Base-by-base conservation (phyloP, 2,797 vertebrate genomes). In the Protonibea diacanthus region DNA sequence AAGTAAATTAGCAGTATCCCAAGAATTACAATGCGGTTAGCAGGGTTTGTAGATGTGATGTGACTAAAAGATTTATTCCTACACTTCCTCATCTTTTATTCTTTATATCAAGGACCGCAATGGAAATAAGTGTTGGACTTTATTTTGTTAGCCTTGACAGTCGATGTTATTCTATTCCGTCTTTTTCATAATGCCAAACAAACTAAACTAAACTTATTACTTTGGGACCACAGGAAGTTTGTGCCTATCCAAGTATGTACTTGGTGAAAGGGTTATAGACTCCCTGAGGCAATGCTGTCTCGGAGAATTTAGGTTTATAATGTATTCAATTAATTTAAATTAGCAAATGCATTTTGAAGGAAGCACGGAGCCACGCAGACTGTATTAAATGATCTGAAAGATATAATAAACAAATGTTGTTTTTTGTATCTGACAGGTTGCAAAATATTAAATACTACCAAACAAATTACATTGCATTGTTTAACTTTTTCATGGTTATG, bases 1-100 rank as follows among this genome's bases (percentile, higher is more conserved):
- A 68, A 71, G 29, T 40, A 53, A 84, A 80, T 66, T 44, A 68
- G 47, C 45, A 48, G 47, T 51, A 56, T 73, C 25, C 18, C 47
- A 65, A 38, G 59, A 71, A 80, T 60, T 23, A 33, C 47, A 47
- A 17, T 49, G 21, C 15, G 21, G 29, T 58, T 47, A 15, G 33
- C 40, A 5, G 42, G 3, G 56, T 67, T 60, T 52, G 6, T n/a
- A 11, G 33, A 40, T 42, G 42, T 42, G 68, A 58, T 25, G 67
- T 38, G 40, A 53, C 47, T 51, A 3, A 29, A 42, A 38, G 27
- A 64, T 78, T 47, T 44, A 62, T 53, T 65, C 33, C 9, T 17
- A 13, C 18, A 56, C 23, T 47, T 3, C 4, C 42, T 76, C 13
- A 23, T 53, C 20, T 18, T 44, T 44, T 47, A 49, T 21, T 58